These are phyloP conservation scores for Nesidiocoris tenuis DNA, from an alignment of 2,888 invertebrate species.

Conservation along the genomic window DNA sequence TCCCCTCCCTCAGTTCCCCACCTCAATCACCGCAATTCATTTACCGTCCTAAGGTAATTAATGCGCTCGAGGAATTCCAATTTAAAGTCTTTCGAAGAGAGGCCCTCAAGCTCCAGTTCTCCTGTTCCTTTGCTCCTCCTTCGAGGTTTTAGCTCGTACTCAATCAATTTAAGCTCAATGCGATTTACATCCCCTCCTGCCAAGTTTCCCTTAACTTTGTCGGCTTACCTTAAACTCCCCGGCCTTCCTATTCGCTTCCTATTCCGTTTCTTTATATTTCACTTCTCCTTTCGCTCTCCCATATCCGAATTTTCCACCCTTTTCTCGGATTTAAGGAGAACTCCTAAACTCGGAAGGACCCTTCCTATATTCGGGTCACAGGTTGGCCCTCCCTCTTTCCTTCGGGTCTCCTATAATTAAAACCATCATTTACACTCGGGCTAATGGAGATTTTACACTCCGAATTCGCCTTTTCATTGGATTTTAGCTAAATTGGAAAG, in stretches of 20 bases:
- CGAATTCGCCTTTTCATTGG: slow-evolving; percentile 16
- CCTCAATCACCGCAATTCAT: slow-evolving; percentile 49
- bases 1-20: slow-evolving; percentile 2
- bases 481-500: slow-evolving; percentile 17
- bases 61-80: slow-evolving; percentile 49
- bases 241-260: slow-evolving; percentile 6
- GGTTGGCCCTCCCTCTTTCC: slow-evolving; percentile 23
- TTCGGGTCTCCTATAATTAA: slow-evolving; percentile 35
- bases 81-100: slow-evolving; percentile 47
- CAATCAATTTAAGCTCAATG: slow-evolving; percentile 49
- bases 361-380: slow-evolving; percentile 35
- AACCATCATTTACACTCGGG: slow-evolving; percentile 42
- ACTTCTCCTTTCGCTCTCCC: slow-evolving; percentile 5
- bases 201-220: slow-evolving; percentile 37
- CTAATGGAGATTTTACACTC: slow-evolving; percentile 40
- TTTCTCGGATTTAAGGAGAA: slow-evolving; percentile 16
- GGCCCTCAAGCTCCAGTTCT: too few relatives aligned
- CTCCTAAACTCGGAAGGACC: background rate
- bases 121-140: background rate
- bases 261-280: slow-evolving; percentile 20
- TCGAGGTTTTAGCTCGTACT: slow-evolving; percentile 38
- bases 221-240: slow-evolving; percentile 37
- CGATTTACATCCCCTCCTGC: slow-evolving; percentile 44
- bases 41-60: slow-evolving; percentile 48
- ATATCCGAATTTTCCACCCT: slow-evolving; percentile 4